Conservation (phyloP, 2,797 vertebrate genomes). For the Betta splendens region DNA sequence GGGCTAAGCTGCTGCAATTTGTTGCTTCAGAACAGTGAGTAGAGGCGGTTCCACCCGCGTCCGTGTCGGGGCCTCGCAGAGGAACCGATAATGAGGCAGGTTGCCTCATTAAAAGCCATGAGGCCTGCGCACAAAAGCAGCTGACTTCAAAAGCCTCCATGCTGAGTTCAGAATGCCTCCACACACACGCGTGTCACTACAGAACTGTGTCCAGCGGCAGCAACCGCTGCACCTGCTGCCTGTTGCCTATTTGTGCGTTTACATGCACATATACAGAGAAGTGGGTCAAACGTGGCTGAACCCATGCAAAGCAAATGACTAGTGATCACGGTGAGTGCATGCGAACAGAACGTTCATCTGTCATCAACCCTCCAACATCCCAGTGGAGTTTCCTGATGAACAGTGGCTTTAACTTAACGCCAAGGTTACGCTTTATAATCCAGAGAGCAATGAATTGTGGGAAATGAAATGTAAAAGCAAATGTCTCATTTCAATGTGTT, state of each 20-base stretch:
- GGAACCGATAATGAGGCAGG: constrained; percentile 74
- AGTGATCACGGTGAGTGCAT: too few species aligned
- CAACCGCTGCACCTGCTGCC: constrained; percentile 9
- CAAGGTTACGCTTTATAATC: background rate
- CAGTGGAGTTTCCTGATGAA: too few species aligned
- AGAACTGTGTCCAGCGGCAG: too few species aligned
- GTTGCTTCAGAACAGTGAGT: constrained; percentile 57
- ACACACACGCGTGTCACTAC: constrained; percentile 44
- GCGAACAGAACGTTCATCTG: too few species aligned
- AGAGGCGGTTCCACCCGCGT: constrained; percentile 61
- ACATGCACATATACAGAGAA: too few species aligned
- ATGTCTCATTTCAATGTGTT: too few species aligned
- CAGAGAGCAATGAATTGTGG: too few species aligned
- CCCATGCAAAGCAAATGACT: too few species aligned
- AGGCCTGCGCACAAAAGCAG: constrained; percentile 70
- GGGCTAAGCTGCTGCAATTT: constrained; percentile 75
- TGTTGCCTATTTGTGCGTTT: constrained; percentile 27
- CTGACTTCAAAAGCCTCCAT: constrained; percentile 72
- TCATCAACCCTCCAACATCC: too few species aligned
- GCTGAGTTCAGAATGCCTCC: constrained; percentile 48
- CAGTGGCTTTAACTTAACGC: too few species aligned
- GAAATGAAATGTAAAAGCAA: too few species aligned
- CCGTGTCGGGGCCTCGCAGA: constrained; percentile 51
- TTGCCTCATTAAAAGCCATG: constrained; percentile 75
- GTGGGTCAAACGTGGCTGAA: too few species aligned